Evolutionary conservation across 1,140 invertebrate genomes (phyloP).

Genomic region (Asobara japonica): DNA sequence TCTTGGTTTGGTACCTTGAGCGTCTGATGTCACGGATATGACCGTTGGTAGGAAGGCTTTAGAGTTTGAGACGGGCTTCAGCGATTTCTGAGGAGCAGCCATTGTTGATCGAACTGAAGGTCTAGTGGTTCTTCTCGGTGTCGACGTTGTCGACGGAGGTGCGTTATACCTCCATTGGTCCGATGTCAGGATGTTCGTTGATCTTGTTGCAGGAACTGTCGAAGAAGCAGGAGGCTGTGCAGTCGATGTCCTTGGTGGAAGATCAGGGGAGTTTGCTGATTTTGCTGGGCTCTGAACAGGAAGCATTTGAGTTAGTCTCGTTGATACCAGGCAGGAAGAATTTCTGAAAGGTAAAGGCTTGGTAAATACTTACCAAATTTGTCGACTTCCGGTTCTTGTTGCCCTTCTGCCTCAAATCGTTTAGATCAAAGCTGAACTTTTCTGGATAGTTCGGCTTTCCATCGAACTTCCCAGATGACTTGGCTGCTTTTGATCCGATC

Average conservation of each 20-base stretch:
- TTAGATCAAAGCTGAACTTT: conserved; percentile 55
- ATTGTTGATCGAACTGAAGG: neutral
- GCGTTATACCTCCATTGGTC: conserved; percentile 58
- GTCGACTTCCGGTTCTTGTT: neutral
- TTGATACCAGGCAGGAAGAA: too few species aligned
- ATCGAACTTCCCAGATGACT: conserved; percentile 34
- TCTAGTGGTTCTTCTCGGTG: conserved; percentile 12
- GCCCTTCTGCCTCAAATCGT: conserved; percentile 23
- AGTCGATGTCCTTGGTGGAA: conserved; percentile 33
- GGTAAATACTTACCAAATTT: neutral
- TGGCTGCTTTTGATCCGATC: too few species aligned
- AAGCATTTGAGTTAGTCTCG: too few species aligned
- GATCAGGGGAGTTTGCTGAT: too few species aligned
- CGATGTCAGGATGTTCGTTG: conserved; percentile 43
- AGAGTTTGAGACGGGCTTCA: neutral
- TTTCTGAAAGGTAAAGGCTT: conserved; percentile 16
- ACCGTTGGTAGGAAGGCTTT: conserved; percentile 46
- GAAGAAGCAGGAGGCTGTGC: conserved; percentile 7
- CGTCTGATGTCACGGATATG: conserved; percentile 19
- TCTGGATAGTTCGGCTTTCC: too few species aligned
- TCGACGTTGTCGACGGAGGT: conserved; percentile 35
- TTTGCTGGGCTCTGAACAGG: too few species aligned
- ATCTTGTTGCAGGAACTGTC: conserved; percentile 32
- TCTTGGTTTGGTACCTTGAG: too few species aligned
- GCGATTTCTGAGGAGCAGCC: neutral